phyloP scores from a whole-genome alignment of 2,113 vertebrate species.

The Cinclus mexicanus region DNA sequence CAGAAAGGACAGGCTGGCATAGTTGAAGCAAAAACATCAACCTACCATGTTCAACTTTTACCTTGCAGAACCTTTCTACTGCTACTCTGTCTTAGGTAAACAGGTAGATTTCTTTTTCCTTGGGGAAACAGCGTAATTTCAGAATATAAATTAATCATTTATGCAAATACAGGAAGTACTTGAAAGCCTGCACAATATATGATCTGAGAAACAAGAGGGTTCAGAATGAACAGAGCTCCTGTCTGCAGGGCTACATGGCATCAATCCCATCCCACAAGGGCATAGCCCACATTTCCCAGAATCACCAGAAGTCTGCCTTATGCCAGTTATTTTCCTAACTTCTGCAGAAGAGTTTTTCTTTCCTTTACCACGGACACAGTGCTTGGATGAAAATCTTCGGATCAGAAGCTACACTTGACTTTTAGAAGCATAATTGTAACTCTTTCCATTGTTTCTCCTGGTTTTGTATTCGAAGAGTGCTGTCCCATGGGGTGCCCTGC shows the following conservation, averaged over 20 bases:
- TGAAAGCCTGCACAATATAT: not conserved
- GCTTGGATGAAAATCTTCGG: not conserved
- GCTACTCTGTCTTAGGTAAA: not conserved
- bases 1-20: not conserved
- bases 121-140: not conserved
- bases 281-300: not conserved
- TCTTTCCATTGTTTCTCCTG: not conserved
- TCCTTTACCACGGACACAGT: not conserved
- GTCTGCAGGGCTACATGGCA: not conserved
- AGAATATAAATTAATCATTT: not conserved
- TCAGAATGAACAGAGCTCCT: not conserved
- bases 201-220: not conserved
- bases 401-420: not conserved
- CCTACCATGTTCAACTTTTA: not conserved
- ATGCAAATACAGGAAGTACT: not conserved
- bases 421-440: not conserved
- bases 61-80: not conserved
- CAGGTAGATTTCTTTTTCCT: not conserved
- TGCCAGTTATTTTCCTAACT: not conserved
- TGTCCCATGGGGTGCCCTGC: not conserved
- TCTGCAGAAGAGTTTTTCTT: not conserved
- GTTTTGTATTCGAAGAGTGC: not conserved
- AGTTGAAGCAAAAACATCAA: not conserved
- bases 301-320: not conserved
- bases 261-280: not conserved